Evolutionary conservation across 2,113 vertebrate species (phyloP).

Genomic region (Cnemophilus loriae): DNA sequence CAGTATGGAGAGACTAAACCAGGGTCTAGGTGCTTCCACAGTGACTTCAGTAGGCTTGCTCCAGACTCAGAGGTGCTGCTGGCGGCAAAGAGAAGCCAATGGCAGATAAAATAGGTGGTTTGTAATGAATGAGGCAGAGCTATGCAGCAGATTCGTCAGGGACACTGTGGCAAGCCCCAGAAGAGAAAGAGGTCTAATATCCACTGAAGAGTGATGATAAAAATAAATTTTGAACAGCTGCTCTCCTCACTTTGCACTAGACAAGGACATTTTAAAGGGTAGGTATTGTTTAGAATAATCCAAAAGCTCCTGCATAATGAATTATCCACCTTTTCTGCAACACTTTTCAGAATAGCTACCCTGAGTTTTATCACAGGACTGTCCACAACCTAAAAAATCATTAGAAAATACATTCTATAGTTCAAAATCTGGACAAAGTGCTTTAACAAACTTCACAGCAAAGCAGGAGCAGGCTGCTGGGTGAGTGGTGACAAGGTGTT

Average conservation of each 20-base stretch:
- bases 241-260: background rate
- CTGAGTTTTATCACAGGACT: background rate
- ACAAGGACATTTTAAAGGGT: conserved; percentile 41
- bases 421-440: conserved; percentile 3
- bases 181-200: conserved; percentile 28
- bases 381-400: background rate
- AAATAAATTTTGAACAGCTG: conserved; percentile 55
- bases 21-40: background rate
- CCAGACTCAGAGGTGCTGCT: background rate
- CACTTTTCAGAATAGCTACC: background rate
- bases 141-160: background rate
- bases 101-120: background rate
- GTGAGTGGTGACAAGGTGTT: conserved; percentile 43
- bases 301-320: background rate
- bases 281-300: background rate
- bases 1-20: background rate
- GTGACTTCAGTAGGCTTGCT: background rate
- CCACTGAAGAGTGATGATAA: conserved; percentile 7
- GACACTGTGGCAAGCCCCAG: background rate
- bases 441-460: background rate
- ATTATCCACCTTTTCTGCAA: background rate
- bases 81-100: background rate
- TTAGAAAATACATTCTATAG: background rate
- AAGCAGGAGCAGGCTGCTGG: background rate
- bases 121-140: background rate